These are phyloP conservation scores for Eonycteris spelaea DNA, from an alignment of 2,113 vertebrate genomes.

Conservation along the genomic window DNA sequence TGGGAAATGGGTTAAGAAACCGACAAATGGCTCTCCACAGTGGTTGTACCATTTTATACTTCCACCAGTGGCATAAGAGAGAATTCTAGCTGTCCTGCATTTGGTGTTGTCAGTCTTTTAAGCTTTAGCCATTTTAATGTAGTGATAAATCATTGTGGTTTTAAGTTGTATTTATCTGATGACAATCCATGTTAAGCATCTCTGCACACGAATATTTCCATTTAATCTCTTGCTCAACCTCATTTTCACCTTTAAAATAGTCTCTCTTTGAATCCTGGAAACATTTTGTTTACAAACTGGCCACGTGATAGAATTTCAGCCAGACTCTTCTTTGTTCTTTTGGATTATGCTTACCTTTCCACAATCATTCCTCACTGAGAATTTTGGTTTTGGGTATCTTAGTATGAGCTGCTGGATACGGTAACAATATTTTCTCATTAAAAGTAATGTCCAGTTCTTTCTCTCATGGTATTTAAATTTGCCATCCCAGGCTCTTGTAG, in stretches of 20 bases:
- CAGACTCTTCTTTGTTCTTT: constrained; percentile 73
- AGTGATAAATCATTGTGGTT: constrained; percentile 27
- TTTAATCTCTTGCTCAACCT: constrained; percentile 77
- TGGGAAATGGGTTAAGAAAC: neutral
- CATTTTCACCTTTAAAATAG: constrained; percentile 81
- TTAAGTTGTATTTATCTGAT: constrained; percentile 37
- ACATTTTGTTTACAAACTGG: constrained; percentile 77
- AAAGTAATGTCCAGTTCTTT: constrained; percentile 73
- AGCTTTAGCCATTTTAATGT: neutral
- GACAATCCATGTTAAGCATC: neutral
- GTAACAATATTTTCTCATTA: constrained; percentile 79
- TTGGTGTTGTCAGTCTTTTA: neutral
- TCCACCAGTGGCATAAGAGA: neutral
- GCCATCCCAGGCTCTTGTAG: constrained; percentile 75
- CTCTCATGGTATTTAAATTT: constrained; percentile 78
- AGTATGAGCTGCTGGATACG: constrained; percentile 65
- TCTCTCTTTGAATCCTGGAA: constrained; percentile 70
- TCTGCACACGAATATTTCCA: constrained; percentile 63
- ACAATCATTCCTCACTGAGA: constrained; percentile 66
- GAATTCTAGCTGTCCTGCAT: constrained; percentile 7
- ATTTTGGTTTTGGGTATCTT: constrained; percentile 75
- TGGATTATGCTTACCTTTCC: constrained; percentile 51
- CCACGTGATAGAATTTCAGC: constrained; percentile 74
- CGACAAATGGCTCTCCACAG: neutral
- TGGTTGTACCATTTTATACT: neutral